Percentiles rank a stretch among this genome's conserved stretches.
Conservation (phyloP, 1,140 invertebrate genomes). For the Pogonognathellus flavescens region DNA sequence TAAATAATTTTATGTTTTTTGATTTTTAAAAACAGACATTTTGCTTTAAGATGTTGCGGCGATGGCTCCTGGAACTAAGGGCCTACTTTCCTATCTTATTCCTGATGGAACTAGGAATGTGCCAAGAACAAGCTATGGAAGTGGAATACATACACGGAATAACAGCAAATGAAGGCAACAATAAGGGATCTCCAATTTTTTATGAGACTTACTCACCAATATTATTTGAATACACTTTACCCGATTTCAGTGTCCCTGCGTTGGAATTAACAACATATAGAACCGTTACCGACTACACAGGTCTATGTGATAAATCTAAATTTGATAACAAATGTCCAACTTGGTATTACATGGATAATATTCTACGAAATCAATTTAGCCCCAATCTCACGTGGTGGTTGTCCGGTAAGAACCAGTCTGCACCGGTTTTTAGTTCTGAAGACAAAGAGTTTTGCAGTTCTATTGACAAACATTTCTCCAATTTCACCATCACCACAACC, state of each 20-base stretch:
- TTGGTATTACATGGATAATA: conserved; percentile 12
- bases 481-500: neutral
- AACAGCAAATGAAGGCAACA: too few species aligned
- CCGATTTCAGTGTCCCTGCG: neutral
- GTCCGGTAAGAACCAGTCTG: neutral
- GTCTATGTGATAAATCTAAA: conserved; percentile 31
- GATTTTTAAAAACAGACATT: neutral
- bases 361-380: neutral
- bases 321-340: conserved; percentile 21
- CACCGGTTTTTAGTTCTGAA: too few species aligned
- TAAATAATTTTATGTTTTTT: too few species aligned
- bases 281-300: neutral
- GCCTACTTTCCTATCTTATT: neutral
- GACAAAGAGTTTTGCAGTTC: neutral
- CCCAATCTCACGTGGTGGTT: conserved; percentile 8
- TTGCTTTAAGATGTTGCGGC: neutral
- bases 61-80: neutral
- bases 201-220: neutral
- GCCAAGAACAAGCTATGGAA: neutral
- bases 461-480: neutral
- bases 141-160: neutral
- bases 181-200: neutral
- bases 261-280: conserved; percentile 7
- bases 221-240: neutral
- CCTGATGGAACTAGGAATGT: neutral